Evolutionary conservation across 2,113 vertebrate species (phyloP).

Genomic region (Conger conger): DNA sequence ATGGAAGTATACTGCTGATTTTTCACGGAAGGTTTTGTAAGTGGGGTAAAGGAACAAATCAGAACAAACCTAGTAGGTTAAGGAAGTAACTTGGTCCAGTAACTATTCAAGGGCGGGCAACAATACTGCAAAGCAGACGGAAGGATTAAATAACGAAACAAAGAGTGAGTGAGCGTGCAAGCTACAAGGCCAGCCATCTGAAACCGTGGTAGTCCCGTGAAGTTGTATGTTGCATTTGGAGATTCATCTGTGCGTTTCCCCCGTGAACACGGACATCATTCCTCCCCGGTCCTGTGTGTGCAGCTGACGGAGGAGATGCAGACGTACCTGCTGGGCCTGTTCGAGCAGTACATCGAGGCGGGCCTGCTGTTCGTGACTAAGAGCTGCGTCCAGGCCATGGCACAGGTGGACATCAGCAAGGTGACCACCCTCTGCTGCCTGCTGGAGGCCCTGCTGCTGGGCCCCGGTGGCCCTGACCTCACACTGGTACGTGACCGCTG

Average conservation of each 20-base stretch:
- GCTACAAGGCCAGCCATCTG: too few species aligned
- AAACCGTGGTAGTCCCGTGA: not conserved
- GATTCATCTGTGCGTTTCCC: not conserved
- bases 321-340: conserved; percentile 72
- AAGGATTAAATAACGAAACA: not conserved
- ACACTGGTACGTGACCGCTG: conserved; percentile 64
- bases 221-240: not conserved
- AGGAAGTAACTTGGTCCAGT: too few species aligned
- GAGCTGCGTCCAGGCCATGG: conserved; percentile 76
- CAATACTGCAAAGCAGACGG: not conserved
- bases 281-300: conserved; percentile 25
- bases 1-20: too few species aligned
- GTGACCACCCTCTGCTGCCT: conserved; percentile 81
- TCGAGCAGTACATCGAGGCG: conserved; percentile 74
- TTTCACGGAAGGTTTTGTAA: not conserved
- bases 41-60: too few species aligned
- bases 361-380: conserved; percentile 76
- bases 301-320: conserved; percentile 66
- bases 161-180: not conserved
- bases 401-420: conserved; percentile 87
- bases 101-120: not conserved
- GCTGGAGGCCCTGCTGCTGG: conserved; percentile 77
- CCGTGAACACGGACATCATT: not conserved
- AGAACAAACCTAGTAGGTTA: too few species aligned
- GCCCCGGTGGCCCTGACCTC: conserved; percentile 63